Evolutionary conservation across 2,888 invertebrate species (phyloP).

Genomic region (Ceramica pisi): DNA sequence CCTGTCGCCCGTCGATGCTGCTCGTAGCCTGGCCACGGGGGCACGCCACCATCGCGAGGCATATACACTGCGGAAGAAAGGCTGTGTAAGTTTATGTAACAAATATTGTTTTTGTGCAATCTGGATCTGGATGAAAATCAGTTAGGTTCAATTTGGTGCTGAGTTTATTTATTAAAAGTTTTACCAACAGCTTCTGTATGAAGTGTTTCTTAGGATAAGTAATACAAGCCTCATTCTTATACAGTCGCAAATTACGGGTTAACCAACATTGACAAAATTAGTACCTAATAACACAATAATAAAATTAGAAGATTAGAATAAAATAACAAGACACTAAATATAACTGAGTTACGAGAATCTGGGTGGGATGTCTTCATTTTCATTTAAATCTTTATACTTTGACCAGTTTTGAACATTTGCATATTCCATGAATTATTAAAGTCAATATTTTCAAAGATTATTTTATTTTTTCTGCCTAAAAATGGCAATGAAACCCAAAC

Average conservation of each 20-base stretch:
- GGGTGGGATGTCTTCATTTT: not conserved
- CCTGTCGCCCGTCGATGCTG: not conserved
- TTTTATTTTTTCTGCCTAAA: too few relatives aligned
- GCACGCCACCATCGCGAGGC: conserved; percentile 16
- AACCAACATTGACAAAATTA: too few relatives aligned
- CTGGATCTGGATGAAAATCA: not conserved
- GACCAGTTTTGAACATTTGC: not conserved
- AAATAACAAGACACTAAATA: too few relatives aligned
- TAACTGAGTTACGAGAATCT: not conserved
- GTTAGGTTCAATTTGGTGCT: not conserved
- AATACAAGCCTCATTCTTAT: too few relatives aligned
- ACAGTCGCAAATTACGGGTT: too few relatives aligned
- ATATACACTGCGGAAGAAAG: conserved; percentile 22
- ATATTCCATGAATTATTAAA: not conserved
- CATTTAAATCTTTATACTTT: not conserved
- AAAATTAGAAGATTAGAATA: too few relatives aligned
- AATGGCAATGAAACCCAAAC: not conserved
- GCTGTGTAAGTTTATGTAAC: not conserved
- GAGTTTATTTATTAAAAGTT: too few relatives aligned
- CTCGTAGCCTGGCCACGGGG: not conserved
- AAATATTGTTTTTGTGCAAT: not conserved
- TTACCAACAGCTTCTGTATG: too few relatives aligned
- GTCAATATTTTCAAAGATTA: not conserved
- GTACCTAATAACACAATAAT: too few relatives aligned
- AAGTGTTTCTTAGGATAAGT: too few relatives aligned